Evolutionary conservation across 2,888 invertebrate genomes (phyloP).

Genomic region (Megastigmus dorsalis): DNA sequence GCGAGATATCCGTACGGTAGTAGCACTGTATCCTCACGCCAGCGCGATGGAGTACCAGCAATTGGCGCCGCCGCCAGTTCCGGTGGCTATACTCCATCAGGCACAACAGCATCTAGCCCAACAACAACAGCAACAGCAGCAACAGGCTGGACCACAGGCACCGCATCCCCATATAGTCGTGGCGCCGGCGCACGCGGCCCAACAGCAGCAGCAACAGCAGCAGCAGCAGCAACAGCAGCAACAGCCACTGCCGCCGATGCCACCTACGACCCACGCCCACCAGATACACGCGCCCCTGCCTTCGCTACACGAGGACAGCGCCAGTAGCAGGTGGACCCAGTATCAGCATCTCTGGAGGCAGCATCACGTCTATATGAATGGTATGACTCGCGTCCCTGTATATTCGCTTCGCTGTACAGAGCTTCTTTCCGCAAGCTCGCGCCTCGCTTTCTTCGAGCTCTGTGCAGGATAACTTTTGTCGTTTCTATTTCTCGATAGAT

Average conservation of each 20-base stretch:
- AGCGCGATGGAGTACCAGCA: constrained; percentile 76
- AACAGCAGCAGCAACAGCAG: constrained; percentile 65
- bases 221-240: constrained; percentile 66
- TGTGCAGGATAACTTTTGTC: too few relatives aligned
- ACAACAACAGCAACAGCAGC: constrained; percentile 64
- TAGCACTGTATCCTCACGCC: too few relatives aligned
- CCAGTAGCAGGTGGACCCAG: constrained; percentile 81
- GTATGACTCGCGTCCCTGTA: too few relatives aligned
- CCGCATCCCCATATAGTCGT: constrained; percentile 71
- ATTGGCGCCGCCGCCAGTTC: constrained; percentile 75
- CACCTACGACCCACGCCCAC: constrained; percentile 79
- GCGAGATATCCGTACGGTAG: too few relatives aligned
- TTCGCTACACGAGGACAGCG: constrained; percentile 79
- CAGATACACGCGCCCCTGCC: constrained; percentile 80
- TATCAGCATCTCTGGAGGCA: constrained; percentile 87
- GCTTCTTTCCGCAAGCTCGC: too few relatives aligned
- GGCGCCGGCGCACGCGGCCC: constrained; percentile 67
- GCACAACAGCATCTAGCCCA: too few relatives aligned
- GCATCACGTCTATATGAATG: constrained; percentile 85
- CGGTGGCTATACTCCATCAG: constrained; percentile 71
- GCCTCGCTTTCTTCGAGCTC: too few relatives aligned
- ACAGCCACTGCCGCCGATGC: constrained; percentile 78
- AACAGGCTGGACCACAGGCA: constrained; percentile 59
- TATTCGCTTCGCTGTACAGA: too few relatives aligned
- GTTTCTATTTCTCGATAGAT: too few relatives aligned